A percentile compares a stretch with the other conserved stretches of the same genome.
Conservation (phyloP, 2,113 vertebrate species). For the Crotalus tigris region DNA sequence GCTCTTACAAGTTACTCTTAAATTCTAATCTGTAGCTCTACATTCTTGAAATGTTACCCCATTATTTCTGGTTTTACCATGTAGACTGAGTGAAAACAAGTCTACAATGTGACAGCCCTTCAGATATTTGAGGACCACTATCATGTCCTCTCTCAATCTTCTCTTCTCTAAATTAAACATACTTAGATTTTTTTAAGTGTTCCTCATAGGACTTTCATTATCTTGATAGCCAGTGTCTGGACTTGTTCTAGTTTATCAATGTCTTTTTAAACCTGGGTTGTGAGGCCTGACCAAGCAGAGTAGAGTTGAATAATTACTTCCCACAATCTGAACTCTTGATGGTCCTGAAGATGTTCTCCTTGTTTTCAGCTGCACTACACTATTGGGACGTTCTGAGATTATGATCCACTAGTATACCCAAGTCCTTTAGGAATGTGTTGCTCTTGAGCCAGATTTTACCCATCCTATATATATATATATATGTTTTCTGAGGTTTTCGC, state of each 20-base stretch:
- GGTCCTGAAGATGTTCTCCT: no score
- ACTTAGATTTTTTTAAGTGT: not conserved
- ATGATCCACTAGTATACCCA: no score
- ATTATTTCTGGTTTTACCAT: not conserved
- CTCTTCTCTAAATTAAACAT: not conserved
- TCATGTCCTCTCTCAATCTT: not conserved
- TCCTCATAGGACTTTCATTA: not conserved
- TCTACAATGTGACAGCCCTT: not conserved
- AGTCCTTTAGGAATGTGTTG: no score
- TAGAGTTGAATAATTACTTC: not conserved
- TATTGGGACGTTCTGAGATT: no score
- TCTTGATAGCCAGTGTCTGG: not conserved
- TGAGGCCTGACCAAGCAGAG: not conserved
- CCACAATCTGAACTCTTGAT: no score
- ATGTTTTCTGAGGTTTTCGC: no score
- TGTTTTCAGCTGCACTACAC: no score
- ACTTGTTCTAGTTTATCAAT: not conserved
- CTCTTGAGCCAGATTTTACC: no score
- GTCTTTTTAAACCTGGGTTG: not conserved
- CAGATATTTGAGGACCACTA: not conserved
- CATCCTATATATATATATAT: no score
- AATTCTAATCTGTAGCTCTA: not conserved
- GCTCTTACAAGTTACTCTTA: not conserved
- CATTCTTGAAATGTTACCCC: not conserved
- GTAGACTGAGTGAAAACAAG: not conserved